These are phyloP conservation scores for Caretta caretta DNA, from an alignment of 2,113 vertebrate genomes.

Conservation along the genomic window DNA sequence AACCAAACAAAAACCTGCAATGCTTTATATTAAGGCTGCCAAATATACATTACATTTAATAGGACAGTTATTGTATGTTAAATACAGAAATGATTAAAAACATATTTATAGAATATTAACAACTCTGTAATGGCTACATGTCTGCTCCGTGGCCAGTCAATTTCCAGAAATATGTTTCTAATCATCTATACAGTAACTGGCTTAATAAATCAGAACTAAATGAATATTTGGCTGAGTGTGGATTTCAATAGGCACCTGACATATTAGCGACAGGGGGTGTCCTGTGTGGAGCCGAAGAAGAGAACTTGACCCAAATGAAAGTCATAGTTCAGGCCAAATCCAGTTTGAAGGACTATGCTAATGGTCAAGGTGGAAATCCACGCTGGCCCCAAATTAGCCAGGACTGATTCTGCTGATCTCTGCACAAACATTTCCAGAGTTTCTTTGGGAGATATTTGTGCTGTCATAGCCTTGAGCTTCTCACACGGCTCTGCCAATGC, in stretches of 20 bases:
- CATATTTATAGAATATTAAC: slow-evolving; percentile 76
- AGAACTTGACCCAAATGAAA: not conserved
- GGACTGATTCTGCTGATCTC: not conserved
- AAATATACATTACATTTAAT: slow-evolving; percentile 40
- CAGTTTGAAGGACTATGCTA: not conserved
- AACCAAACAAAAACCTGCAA: not conserved
- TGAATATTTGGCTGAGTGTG: not conserved
- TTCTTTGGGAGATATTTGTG: not conserved
- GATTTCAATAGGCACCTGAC: slow-evolving; percentile 45
- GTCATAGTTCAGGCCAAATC: not conserved
- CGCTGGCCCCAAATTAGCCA: not conserved
- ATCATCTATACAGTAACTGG: slow-evolving; percentile 61
- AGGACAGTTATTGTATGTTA: slow-evolving; percentile 60
- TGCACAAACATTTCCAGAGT: not conserved
- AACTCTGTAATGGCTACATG: slow-evolving; percentile 51
- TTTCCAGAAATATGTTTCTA: slow-evolving; percentile 60
- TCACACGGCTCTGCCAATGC: not conserved
- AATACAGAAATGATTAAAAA: slow-evolving; percentile 71
- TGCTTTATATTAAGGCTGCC: slow-evolving; percentile 8
- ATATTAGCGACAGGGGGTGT: not conserved
- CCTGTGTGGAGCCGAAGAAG: not conserved
- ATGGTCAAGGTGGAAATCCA: not conserved
- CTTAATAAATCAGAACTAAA: slow-evolving; percentile 63
- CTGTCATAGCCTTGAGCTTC: not conserved
- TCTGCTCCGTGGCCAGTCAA: slow-evolving; percentile 53